Evolutionary conservation across 2,797 vertebrate genomes (phyloP).

Genomic region (Mormyrus proboscirostris): DNA sequence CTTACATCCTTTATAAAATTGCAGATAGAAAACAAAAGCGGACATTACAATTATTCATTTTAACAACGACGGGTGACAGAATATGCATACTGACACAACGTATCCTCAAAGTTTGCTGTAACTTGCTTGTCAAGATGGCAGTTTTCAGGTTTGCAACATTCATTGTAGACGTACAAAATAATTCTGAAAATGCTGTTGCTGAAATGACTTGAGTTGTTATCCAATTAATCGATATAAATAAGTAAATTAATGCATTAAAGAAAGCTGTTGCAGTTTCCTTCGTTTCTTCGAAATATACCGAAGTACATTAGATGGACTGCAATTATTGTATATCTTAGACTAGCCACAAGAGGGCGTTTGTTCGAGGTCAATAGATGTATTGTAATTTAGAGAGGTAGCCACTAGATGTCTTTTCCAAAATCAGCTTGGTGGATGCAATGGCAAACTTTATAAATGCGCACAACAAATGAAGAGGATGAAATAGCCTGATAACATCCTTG

Average conservation of each 20-base stretch:
- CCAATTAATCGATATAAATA: not conserved
- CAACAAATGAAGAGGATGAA: not conserved
- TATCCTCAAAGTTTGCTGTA: not conserved
- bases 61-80: not conserved
- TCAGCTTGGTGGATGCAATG: not conserved
- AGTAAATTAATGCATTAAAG: not conserved
- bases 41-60: not conserved
- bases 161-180: not conserved
- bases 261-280: not conserved
- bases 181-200: not conserved
- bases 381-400: not conserved
- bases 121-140: not conserved
- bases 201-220: not conserved
- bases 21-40: not conserved
- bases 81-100: not conserved
- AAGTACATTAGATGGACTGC: not conserved
- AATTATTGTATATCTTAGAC: not conserved
- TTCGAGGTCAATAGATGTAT: not conserved
- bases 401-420: slow-evolving; percentile 5
- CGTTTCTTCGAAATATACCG: not conserved
- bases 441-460: not conserved
- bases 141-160: not conserved
- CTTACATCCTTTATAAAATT: not conserved
- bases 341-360: slow-evolving; percentile 2
- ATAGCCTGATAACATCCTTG: not conserved